Conservation (phyloP, 2,797 vertebrate genomes). For the Etheostoma nigrum region DNA sequence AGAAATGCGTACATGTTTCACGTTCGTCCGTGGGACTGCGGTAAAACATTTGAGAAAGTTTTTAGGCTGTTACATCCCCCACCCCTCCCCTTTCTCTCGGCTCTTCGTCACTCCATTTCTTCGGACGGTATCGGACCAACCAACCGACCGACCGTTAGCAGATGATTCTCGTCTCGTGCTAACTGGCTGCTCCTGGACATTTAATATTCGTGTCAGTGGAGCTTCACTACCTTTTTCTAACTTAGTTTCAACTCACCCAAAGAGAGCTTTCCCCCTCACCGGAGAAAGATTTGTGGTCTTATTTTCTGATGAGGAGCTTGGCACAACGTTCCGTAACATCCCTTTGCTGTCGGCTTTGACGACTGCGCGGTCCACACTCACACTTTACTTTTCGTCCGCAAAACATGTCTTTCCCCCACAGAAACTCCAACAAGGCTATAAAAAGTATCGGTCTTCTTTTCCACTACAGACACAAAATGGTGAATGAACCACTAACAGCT, state of each 20-base stretch:
- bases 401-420: constrained; percentile 83
- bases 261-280: constrained; percentile 66
- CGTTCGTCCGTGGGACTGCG: constrained; percentile 56
- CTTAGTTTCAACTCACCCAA: constrained; percentile 84
- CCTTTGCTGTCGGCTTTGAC: constrained; percentile 69
- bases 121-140: constrained; percentile 59
- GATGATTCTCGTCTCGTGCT: constrained; percentile 18
- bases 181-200: constrained; percentile 41
- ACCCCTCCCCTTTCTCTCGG: constrained; percentile 60
- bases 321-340: constrained; percentile 67
- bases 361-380: constrained; percentile 59
- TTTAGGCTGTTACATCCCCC: constrained; percentile 77
- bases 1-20: neutral
- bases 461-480: constrained; percentile 98
- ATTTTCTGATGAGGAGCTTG: constrained; percentile 71
- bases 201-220: constrained; percentile 35
- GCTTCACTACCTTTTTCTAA: constrained; percentile 44
- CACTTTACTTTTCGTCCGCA: constrained; percentile 80
- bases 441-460: constrained; percentile 90
- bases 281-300: constrained; percentile 77
- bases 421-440: constrained; percentile 84
- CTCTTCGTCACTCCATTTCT: constrained; percentile 72
- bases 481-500: constrained; percentile 99
- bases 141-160: constrained; percentile 50
- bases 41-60: constrained; percentile 86